phyloP scores from a whole-genome alignment of 1,140 invertebrate species.

The Lordiphosa stackelbergi region DNA sequence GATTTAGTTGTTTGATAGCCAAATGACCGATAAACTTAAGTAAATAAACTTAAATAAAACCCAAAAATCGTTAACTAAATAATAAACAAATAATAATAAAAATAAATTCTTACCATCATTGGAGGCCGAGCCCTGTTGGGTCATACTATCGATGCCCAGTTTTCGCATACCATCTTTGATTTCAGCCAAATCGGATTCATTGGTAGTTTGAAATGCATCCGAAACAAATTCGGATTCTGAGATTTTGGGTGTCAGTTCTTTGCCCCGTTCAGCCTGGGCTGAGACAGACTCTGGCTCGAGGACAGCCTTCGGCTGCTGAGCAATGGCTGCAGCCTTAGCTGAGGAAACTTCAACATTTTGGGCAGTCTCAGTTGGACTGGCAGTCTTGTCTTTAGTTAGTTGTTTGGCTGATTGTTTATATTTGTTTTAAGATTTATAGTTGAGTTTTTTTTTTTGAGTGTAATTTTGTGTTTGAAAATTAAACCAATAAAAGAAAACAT shows the following conservation, averaged over 20 bases:
- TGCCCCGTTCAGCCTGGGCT: slow-evolving; percentile 7
- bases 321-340: slow-evolving; percentile 14
- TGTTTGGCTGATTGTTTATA: slow-evolving; percentile 26
- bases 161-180: slow-evolving; percentile 84
- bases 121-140: slow-evolving; percentile 60
- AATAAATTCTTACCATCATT: slow-evolving; percentile 72
- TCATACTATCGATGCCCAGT: slow-evolving; percentile 79
- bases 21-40: slow-evolving; percentile 4
- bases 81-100: slow-evolving; percentile 17
- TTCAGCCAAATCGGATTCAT: slow-evolving; percentile 81
- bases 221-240: slow-evolving; percentile 82
- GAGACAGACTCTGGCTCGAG: slow-evolving; percentile 19
- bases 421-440: slow-evolving; percentile 7
- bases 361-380: slow-evolving; percentile 11
- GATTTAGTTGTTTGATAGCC: too few species aligned
- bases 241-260: slow-evolving; percentile 41
- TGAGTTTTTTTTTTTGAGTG: slow-evolving; percentile 38
- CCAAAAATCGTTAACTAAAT: neutral
- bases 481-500: slow-evolving; percentile 13
- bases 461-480: slow-evolving; percentile 31
- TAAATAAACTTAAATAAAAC: slow-evolving; percentile 1
- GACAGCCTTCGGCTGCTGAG: slow-evolving; percentile 45
- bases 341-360: neutral
- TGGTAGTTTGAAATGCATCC: slow-evolving; percentile 80
- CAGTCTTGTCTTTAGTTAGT: slow-evolving; percentile 31